phyloP scores from a whole-genome alignment of 35 echinoderm and acorn worm species.

The Apostichopus parvimensis region DNA sequence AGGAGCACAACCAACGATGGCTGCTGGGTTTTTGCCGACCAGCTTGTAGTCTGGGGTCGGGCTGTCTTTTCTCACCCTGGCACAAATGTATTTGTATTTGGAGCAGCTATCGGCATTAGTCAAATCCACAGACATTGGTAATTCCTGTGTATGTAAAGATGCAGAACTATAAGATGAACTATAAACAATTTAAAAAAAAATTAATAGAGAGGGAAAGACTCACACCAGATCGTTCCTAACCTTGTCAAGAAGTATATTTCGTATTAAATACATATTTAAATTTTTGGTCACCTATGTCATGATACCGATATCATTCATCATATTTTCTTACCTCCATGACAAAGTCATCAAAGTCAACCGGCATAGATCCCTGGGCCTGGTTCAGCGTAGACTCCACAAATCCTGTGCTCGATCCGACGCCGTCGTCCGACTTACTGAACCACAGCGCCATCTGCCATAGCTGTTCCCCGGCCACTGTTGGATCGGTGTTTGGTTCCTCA shows the following conservation, averaged over 20 bases:
- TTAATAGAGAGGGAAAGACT: no score
- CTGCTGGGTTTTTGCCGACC: conserved; percentile 27
- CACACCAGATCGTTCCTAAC: no score
- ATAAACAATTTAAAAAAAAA: no score
- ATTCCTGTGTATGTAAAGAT: not conserved
- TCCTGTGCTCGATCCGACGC: not conserved
- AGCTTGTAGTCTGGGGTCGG: conserved; percentile 39
- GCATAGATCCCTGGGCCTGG: conserved; percentile 34
- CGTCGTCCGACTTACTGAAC: conserved; percentile 49
- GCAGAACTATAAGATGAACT: no score
- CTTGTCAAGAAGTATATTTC: no score
- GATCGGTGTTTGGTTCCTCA: conserved; percentile 17
- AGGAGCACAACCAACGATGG: conserved; percentile 23
- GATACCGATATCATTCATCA: no score
- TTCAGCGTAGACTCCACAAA: conserved; percentile 12
- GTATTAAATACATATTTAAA: no score
- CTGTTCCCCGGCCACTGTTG: conserved; percentile 23
- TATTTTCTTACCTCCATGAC: conserved; percentile 22
- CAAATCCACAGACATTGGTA: conserved; percentile 43
- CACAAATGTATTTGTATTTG: conserved; percentile 49
- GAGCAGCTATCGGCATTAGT: conserved; percentile 2
- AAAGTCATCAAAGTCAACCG: conserved; percentile 22
- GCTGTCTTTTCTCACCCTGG: conserved; percentile 28
- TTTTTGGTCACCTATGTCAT: no score
- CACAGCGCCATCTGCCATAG: conserved; percentile 46